Evolutionary conservation across 2,888 invertebrate species (phyloP), one percentile per base, ranked within the genome.

Genomic region (Cenopis cana): DNA sequence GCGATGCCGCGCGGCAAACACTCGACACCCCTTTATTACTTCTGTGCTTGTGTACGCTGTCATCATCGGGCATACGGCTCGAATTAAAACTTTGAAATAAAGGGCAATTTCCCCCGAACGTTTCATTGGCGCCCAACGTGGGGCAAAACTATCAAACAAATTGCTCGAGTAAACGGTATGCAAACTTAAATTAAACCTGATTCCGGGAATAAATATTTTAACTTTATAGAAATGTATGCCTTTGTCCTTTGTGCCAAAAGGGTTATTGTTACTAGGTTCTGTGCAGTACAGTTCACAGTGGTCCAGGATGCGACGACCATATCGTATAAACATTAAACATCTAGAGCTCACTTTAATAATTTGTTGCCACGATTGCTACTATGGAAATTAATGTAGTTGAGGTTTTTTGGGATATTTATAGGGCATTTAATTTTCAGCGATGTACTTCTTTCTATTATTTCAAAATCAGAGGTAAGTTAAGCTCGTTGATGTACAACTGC

Each of bases 21-120:
- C 87, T 89, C 87, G 86, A 89, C 89, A 88, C 90, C 91, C 91
- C 87, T 90, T 90, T 89, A 91, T 90, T 89, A 89, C 89, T n/a
- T n/a, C 84, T 87, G 87, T 86, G 85, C 88, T 85, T 90, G 90
- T 90, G 89, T 87, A 76, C 85, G 81, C 85, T 86, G 83, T 83
- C 85, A 86, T 88, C 87, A 88, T 87, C 86, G 84, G 86, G 82
- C 89, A 87, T 86, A 86, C 86, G 87, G 79, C 83, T 84, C 82
- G 84, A 89, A 90, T 90, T 90, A 90, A 91, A 90, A 87, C 87
- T 87, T 85, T 60, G 81, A 85, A 81, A 84, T 5, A 82, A 82
- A 81, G 81, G 81, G 76, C 79, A 82, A 86, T 87, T 88, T 87
- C 81, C 78, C 79, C 77, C 73, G 72, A 56, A 67, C 59, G 76